Percentiles rank a stretch among this genome's conserved stretches.
These are phyloP conservation scores for Artemia franciscana DNA, from an alignment of 1,140 invertebrate species.

Conservation along the genomic window DNA sequence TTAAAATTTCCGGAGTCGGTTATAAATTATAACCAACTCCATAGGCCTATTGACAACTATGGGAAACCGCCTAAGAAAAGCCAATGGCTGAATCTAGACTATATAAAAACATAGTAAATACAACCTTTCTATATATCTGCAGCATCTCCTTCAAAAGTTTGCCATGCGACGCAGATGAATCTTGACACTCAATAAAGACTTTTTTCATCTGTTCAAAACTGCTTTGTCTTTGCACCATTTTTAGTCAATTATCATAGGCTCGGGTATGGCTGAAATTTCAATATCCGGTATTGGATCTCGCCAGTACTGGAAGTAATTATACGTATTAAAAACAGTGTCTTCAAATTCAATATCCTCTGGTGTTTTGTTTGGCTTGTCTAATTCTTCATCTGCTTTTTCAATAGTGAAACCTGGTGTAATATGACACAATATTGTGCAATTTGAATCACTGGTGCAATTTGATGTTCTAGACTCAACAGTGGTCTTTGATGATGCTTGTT, in stretches of 20 bases:
- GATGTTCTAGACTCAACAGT: too few species aligned
- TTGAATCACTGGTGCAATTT: too few species aligned
- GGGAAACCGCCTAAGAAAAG: too few species aligned
- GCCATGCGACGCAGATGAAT: conserved; percentile 5
- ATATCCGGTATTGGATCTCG: conserved; percentile 10
- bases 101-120: not conserved
- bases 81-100: not conserved
- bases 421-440: too few species aligned
- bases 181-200: conserved; percentile 9
- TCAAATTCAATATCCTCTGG: not conserved
- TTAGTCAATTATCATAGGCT: conserved; percentile 6
- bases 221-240: not conserved
- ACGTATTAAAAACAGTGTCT: not conserved
- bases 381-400: too few species aligned
- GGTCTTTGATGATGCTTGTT: too few species aligned
- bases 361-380: too few species aligned
- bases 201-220: not conserved
- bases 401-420: too few species aligned
- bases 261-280: not conserved
- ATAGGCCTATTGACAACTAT: not conserved
- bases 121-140: conserved; percentile 5
- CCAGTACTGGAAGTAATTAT: conserved; percentile 9
- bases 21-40: not conserved
- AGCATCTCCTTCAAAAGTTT: conserved; percentile 2
- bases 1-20: not conserved